Conservation (phyloP, 2,888 invertebrate genomes). For the Acleris cristana region DNA sequence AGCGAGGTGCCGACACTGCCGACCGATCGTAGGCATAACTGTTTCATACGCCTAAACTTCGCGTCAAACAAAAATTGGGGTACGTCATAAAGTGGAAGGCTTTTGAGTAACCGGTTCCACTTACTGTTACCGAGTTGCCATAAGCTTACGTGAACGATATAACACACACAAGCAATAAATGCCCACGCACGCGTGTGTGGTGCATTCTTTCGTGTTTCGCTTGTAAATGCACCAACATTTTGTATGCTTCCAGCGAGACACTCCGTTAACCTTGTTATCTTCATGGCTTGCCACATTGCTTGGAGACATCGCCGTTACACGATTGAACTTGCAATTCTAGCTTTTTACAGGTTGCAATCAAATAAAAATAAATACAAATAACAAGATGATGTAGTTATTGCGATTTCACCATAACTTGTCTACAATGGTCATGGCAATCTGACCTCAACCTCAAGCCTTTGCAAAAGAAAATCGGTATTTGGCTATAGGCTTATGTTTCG, state of each 20-base stretch:
- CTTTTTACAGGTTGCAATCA: not conserved
- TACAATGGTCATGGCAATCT: no score
- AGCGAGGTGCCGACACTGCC: slow-evolving; percentile 11
- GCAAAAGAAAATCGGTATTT: no score
- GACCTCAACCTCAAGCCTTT: no score
- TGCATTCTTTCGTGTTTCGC: slow-evolving; percentile 37
- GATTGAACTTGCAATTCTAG: slow-evolving; percentile 10
- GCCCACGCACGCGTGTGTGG: slow-evolving; percentile 27
- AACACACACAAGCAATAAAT: slow-evolving; percentile 29
- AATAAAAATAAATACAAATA: not conserved
- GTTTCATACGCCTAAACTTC: slow-evolving; percentile 35
- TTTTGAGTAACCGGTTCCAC: slow-evolving; percentile 34
- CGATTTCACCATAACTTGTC: no score
- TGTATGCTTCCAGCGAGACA: slow-evolving; percentile 31
- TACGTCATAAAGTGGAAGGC: slow-evolving; percentile 35
- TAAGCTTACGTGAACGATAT: slow-evolving; percentile 38
- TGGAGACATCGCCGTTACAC: slow-evolving; percentile 32
- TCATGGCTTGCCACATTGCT: slow-evolving; percentile 30
- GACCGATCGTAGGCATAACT: slow-evolving; percentile 30
- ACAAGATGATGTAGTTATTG: no score
- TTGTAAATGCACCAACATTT: slow-evolving; percentile 34
- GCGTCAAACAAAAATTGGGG: slow-evolving; percentile 35
- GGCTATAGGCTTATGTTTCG: no score
- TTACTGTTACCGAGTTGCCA: slow-evolving; percentile 37
- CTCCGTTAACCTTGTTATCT: slow-evolving; percentile 37